A percentile compares a stretch with the other conserved stretches of the same genome.
Conservation (phyloP, 92 coral and sea anemone species). For the Micromussa lordhowensis region DNA sequence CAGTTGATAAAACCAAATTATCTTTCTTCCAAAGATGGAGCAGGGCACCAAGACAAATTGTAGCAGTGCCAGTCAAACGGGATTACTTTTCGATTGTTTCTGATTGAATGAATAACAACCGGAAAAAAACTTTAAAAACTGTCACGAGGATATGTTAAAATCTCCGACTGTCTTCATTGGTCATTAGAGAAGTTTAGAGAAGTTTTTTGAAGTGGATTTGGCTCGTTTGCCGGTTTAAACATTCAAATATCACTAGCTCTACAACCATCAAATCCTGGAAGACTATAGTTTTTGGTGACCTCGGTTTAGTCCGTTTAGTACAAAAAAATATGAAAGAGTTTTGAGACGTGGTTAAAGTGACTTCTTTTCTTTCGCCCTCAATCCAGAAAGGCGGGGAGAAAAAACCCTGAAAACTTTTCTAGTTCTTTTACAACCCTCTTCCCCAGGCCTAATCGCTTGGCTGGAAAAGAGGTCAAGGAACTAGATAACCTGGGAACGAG, state of each 20-base stretch:
- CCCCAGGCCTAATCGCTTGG: background rate
- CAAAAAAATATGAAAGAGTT: background rate
- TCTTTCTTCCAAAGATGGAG: background rate
- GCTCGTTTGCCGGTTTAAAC: background rate
- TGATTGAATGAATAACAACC: too few species aligned
- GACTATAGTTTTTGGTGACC: background rate
- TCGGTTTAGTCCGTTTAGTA: background rate
- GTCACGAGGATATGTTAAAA: background rate
- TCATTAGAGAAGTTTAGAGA: too few species aligned
- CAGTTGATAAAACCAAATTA: too few species aligned
- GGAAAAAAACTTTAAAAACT: too few species aligned
- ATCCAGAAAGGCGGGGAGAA: background rate
- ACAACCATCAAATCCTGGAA: background rate
- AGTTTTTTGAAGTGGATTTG: background rate
- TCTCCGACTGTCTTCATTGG: too few species aligned
- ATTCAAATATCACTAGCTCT: background rate
- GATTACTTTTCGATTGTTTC: background rate
- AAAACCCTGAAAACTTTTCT: background rate
- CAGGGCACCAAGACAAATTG: background rate
- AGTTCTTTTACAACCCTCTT: background rate
- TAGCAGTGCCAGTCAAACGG: background rate
- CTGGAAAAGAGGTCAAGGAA: background rate
- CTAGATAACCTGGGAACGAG: background rate
- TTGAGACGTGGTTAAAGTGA: background rate
- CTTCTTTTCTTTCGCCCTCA: background rate